Evolutionary conservation across 2,888 invertebrate genomes (phyloP).

Genomic region (Nemotelus nigrinus): DNA sequence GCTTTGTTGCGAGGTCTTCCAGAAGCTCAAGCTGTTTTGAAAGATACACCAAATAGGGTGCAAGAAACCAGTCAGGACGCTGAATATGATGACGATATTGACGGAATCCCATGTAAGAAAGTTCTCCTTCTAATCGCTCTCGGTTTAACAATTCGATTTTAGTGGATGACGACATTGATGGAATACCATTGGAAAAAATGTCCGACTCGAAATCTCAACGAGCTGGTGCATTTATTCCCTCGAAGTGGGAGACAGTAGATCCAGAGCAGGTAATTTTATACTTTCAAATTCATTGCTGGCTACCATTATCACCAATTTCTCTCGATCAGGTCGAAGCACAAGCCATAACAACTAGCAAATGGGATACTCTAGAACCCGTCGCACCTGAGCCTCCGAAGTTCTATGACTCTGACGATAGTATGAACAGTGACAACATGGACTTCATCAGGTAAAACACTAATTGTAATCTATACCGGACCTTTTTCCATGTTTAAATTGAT

Average conservation of each 20-base stretch:
- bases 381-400: conserved; percentile 63
- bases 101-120: conserved; percentile 72
- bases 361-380: conserved; percentile 77
- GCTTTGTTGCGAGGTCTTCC: conserved; percentile 67
- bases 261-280: conserved; percentile 72
- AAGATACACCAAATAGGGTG: conserved; percentile 55
- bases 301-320: not conserved
- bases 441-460: conserved; percentile 20
- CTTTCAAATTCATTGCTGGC: not conserved
- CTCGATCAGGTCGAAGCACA: conserved; percentile 71
- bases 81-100: conserved; percentile 72
- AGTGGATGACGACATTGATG: conserved; percentile 83
- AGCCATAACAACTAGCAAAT: conserved; percentile 88
- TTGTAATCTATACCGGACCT: not conserved
- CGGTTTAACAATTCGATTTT: conserved; percentile 47
- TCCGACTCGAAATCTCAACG: conserved; percentile 55
- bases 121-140: not conserved
- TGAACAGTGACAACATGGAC: conserved; percentile 52
- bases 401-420: conserved; percentile 60
- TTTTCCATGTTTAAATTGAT: too few species aligned
- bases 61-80: conserved; percentile 53
- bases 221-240: conserved; percentile 82
- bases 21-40: conserved; percentile 59
- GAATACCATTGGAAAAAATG: conserved; percentile 72
- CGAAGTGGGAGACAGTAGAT: conserved; percentile 97